These are phyloP conservation scores for Melanostigma gelatinosum DNA, from an alignment of 2,113 vertebrate species.

Conservation along the genomic window DNA sequence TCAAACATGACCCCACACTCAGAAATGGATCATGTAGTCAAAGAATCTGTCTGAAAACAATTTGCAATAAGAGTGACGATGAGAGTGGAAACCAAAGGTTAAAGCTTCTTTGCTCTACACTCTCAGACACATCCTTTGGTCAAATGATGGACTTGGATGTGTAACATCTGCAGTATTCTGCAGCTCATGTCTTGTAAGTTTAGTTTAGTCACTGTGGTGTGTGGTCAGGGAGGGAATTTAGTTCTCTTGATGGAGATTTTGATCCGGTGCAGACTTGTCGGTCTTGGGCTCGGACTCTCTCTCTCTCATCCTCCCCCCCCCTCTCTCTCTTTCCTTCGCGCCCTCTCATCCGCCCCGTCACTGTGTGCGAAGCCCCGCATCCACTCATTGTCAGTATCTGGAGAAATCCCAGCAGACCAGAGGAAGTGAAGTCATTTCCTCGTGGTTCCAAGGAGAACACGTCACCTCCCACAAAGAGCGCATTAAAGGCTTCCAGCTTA, in stretches of 20 bases:
- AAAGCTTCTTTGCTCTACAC: neutral
- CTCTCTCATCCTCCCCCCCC: neutral
- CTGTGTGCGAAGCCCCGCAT: constrained; percentile 67
- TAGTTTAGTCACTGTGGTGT: constrained; percentile 42
- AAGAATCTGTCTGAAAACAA: neutral
- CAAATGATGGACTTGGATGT: constrained; percentile 19
- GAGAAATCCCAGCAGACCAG: constrained; percentile 75
- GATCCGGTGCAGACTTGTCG: constrained; percentile 38
- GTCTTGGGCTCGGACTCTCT: neutral
- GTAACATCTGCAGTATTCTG: constrained; percentile 28
- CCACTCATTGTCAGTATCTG: constrained; percentile 80
- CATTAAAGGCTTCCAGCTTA: constrained; percentile 12
- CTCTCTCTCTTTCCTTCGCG: neutral
- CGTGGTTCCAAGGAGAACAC: constrained; percentile 48
- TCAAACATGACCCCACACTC: neutral
- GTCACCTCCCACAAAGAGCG: constrained; percentile 17
- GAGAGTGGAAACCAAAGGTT: neutral
- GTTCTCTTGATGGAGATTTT: constrained; percentile 39
- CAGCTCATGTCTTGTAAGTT: constrained; percentile 38
- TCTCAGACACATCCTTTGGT: constrained; percentile 1
- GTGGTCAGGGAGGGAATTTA: constrained; percentile 22
- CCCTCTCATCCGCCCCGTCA: neutral
- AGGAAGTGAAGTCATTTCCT: constrained; percentile 86
- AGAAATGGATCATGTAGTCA: neutral
- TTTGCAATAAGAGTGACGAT: neutral